Evolutionary conservation across 2,797 vertebrate species (phyloP).

Genomic region (Emys orbicularis): DNA sequence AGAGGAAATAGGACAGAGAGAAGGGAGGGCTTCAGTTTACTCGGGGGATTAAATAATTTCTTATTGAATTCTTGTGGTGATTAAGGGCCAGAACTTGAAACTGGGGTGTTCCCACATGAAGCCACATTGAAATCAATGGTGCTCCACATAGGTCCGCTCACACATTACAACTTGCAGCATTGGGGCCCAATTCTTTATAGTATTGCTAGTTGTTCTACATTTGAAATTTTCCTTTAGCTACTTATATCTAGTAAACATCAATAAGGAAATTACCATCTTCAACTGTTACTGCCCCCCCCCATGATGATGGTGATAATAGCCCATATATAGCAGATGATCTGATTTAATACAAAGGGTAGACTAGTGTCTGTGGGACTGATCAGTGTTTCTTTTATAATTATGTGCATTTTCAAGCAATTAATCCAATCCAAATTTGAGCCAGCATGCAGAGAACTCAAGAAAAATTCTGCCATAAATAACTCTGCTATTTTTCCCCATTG

Average conservation of each 20-base stretch:
- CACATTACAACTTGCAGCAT: neutral
- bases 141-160: neutral
- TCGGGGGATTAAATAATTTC: neutral
- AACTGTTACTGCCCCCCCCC: too few species aligned
- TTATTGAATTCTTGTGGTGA: neutral
- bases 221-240: conserved; percentile 7
- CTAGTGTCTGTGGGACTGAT: conserved; percentile 4
- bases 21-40: neutral
- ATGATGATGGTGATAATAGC: neutral
- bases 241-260: neutral
- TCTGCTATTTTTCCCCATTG: neutral
- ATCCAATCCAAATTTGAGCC: conserved; percentile 10
- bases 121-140: neutral
- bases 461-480: neutral
- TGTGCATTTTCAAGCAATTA: neutral
- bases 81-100: neutral
- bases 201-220: neutral
- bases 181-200: neutral
- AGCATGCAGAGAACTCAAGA: neutral
- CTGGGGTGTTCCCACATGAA: neutral
- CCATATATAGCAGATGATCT: neutral
- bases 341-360: neutral
- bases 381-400: conserved; percentile 27
- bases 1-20: neutral
- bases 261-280: neutral